These are phyloP conservation scores for Aplysina aerophoba DNA, from an alignment of 37 sponge, comb jelly and placozoan species.

Conservation along the genomic window DNA sequence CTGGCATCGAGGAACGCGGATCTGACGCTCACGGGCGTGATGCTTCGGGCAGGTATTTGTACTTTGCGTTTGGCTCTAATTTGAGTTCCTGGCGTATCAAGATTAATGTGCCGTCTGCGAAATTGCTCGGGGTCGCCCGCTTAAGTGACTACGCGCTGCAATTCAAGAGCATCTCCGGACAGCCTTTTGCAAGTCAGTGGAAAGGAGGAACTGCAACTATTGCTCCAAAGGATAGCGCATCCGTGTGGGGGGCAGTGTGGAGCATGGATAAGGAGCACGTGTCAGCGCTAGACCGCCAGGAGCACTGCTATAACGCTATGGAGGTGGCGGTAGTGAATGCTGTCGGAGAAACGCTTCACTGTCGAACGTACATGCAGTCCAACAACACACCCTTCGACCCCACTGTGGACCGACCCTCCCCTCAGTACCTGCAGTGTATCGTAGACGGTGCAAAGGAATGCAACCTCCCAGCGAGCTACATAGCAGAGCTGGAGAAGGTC, in stretches of 20 bases:
- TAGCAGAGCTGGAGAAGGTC: slow-evolving; percentile 2
- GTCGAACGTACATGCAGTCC: neutral
- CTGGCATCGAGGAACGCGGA: too few species aligned
- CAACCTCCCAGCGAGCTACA: slow-evolving; percentile 27
- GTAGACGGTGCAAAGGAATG: slow-evolving; percentile 25
- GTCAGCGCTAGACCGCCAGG: slow-evolving; percentile 17
- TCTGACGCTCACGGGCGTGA: too few species aligned
- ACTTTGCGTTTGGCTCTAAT: slow-evolving; percentile 46
- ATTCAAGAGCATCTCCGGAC: neutral
- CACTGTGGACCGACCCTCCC: slow-evolving; percentile 24
- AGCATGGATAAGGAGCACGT: neutral
- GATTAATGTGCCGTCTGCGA: slow-evolving; percentile 36
- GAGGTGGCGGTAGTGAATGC: neutral
- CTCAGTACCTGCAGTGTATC: slow-evolving; percentile 27
- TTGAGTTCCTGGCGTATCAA: slow-evolving; percentile 1
- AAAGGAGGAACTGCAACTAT: slow-evolving; percentile 40
- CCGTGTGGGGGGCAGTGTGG: slow-evolving; percentile 41
- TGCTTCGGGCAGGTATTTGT: slow-evolving; percentile 3
- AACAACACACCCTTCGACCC: neutral
- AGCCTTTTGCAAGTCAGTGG: neutral
- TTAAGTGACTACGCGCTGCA: slow-evolving; percentile 18
- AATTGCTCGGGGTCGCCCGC: neutral
- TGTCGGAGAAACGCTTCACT: neutral
- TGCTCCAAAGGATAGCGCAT: neutral
- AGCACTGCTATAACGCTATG: neutral